Conservation (phyloP, 2,888 invertebrate species). For the Zele albiditarsus region DNA sequence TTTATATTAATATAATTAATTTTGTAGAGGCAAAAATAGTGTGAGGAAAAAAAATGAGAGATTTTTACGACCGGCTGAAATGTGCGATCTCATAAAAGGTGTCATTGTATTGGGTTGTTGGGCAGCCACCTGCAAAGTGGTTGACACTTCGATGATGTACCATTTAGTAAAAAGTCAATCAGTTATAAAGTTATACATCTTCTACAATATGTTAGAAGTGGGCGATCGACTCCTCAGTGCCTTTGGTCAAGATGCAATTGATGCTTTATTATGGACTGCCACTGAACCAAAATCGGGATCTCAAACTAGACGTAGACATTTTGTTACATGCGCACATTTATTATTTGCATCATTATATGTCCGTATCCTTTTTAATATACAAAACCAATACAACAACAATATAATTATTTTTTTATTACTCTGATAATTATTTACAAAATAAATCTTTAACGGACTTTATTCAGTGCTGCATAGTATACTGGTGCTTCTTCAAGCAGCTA, state of each 20-base stretch:
- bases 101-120: conserved; percentile 88
- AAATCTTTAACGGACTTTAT: conserved; percentile 17
- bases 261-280: conserved; percentile 98
- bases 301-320: conserved; percentile 74
- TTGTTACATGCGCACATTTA: conserved; percentile 92
- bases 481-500: conserved; percentile 96
- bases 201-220: conserved; percentile 99
- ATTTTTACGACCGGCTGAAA: conserved; percentile 89
- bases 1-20: neutral
- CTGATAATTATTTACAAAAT: neutral
- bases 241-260: conserved; percentile 98
- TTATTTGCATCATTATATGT: conserved; percentile 95
- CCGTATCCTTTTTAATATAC: conserved; percentile 84
- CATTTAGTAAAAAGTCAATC: conserved; percentile 98
- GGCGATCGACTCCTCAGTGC: conserved; percentile 96
- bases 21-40: conserved; percentile 56
- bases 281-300: conserved; percentile 90
- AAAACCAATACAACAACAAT: neutral
- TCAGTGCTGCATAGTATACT: conserved; percentile 88
- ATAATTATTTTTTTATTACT: neutral
- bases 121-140: conserved; percentile 88
- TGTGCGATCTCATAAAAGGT: conserved; percentile 97
- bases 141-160: conserved; percentile 98
- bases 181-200: conserved; percentile 98
- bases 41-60: conserved; percentile 73